phyloP scores from a whole-genome alignment of 2,888 invertebrate species.

The Stenodera caucasica region DNA sequence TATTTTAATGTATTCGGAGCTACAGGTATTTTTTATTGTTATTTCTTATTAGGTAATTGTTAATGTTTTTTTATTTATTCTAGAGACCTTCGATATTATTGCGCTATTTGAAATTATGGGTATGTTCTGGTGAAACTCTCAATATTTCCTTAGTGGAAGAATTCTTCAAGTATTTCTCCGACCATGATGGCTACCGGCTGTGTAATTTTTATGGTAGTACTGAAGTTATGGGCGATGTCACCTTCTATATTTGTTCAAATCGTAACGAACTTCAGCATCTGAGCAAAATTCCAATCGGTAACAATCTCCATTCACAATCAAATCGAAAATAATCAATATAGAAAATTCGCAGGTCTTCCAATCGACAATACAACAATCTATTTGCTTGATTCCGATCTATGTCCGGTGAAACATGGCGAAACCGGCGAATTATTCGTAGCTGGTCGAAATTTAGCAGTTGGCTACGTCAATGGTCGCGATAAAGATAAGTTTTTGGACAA shows the following conservation, averaged over 20 bases:
- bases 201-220: constrained; percentile 92
- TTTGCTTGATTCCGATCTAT: constrained; percentile 73
- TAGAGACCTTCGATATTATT: constrained; percentile 45
- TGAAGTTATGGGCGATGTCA: constrained; percentile 90
- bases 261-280: constrained; percentile 63
- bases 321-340: background rate
- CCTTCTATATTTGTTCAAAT: constrained; percentile 70
- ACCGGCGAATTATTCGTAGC: constrained; percentile 83
- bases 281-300: constrained; percentile 81
- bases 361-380: constrained; percentile 81
- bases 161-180: constrained; percentile 76
- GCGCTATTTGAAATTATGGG: constrained; percentile 71
- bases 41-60: background rate
- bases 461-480: constrained; percentile 77
- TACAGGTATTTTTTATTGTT: constrained; percentile 54
- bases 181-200: constrained; percentile 62
- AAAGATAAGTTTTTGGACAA: constrained; percentile 75
- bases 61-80: background rate
- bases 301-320: constrained; percentile 35
- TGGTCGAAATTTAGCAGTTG: constrained; percentile 77
- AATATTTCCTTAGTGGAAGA: constrained; percentile 69
- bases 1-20: constrained; percentile 72
- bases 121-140: constrained; percentile 86
- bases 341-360: constrained; percentile 63
- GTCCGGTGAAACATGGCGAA: constrained; percentile 70